Evolutionary conservation across 2,113 vertebrate species (phyloP).

Genomic region (Saguinus midas): DNA sequence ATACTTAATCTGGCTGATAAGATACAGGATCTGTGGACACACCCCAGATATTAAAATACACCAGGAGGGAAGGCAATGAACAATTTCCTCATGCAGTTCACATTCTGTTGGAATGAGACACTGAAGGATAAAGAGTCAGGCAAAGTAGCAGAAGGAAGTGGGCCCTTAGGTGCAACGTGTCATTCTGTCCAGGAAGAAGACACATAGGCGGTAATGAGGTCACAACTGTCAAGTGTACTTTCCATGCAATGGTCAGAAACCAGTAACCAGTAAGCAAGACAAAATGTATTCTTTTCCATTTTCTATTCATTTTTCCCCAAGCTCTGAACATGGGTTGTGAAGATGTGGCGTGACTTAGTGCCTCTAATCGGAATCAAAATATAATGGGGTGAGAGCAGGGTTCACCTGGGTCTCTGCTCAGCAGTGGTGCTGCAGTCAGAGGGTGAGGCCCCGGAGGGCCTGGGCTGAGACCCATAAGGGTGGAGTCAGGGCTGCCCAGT

Average conservation of each 20-base stretch:
- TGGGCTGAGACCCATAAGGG: accelerated
- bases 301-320: background rate
- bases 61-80: background rate
- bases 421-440: too few relatives aligned
- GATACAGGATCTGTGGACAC: background rate
- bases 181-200: background rate
- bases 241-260: background rate
- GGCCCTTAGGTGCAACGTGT: too few relatives aligned
- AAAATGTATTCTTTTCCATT: background rate
- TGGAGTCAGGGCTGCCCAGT: too few relatives aligned
- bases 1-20: background rate
- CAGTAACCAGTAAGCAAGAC: background rate
- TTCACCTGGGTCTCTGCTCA: accelerated
- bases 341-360: background rate
- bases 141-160: accelerated
- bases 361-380: background rate
- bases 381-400: background rate
- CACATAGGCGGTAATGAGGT: accelerated
- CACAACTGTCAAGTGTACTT: accelerated
- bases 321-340: background rate
- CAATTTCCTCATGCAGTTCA: too few relatives aligned
- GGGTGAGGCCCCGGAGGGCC: too few relatives aligned
- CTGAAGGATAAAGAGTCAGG: background rate
- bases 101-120: background rate
- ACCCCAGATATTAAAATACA: background rate